Percentiles rank a stretch among this genome's conserved stretches.
phyloP scores from a whole-genome alignment of 2,113 vertebrate species.

The Stegostoma tigrinum region DNA sequence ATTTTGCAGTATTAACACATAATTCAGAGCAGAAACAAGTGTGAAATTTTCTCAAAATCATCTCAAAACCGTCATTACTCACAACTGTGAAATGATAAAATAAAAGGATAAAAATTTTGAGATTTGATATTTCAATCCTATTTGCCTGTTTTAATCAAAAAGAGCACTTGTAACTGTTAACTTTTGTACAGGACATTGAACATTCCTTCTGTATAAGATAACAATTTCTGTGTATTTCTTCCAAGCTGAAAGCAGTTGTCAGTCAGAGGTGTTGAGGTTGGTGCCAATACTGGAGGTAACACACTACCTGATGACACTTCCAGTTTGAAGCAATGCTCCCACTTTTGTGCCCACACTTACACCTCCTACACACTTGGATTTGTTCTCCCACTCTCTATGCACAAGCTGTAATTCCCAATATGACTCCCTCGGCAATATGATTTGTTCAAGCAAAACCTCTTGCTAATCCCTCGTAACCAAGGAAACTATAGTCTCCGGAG shows the following conservation, averaged over 20 bases:
- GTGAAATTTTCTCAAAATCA: neutral
- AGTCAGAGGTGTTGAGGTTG: conserved; percentile 11
- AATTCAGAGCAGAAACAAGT: neutral
- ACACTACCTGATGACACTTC: neutral
- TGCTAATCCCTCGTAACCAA: neutral
- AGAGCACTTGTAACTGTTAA: neutral
- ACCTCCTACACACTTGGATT: conserved; percentile 35
- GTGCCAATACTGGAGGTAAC: neutral
- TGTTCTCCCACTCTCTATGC: neutral
- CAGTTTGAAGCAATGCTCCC: conserved; percentile 14
- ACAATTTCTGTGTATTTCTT: conserved; percentile 3
- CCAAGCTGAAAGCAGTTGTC: conserved; percentile 7
- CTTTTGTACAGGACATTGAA: neutral
- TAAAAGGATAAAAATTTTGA: neutral
- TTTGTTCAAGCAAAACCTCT: neutral
- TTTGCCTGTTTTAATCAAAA: neutral
- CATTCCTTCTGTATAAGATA: neutral
- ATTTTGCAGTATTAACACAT: neutral
- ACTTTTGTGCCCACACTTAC: conserved; percentile 22
- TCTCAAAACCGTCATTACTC: no score
- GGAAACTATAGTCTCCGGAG: neutral
- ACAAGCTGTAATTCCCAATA: neutral
- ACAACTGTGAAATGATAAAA: neutral
- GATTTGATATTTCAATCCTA: conserved; percentile 9
- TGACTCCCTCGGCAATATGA: neutral